Evolutionary conservation across 2,888 invertebrate genomes (phyloP), one percentile per base, ranked within the genome.

Genomic region (Oeneis ivallda): DNA sequence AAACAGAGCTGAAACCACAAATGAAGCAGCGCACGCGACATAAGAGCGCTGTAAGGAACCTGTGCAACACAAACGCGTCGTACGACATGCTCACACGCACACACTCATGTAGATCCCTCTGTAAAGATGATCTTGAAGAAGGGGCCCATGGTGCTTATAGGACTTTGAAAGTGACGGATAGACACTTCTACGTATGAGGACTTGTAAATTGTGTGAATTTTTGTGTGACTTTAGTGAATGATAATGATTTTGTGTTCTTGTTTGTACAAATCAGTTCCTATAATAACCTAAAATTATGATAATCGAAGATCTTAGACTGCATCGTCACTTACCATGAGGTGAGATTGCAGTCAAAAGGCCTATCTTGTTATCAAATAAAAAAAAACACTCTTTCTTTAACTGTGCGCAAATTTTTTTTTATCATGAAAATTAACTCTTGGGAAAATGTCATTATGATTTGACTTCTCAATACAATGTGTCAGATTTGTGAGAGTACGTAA

Each of bases 81-180:
- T 92, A 92, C 65, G 84, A 92, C 69, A 86, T 91, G 76, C 76
- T 89, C 19, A 85, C 85, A 1, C 77, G 90, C 13, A 86, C 89
- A 1, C 87, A 89, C 57, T 91, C 91, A 0, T 90, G 89, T 60
- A 81, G 81, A 65, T 85, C 89, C 0, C 68, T 92, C 1, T 79
- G 87, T 54, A 78, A 79, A 26, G 87, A 89, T 4, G 89, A 89
- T 49, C 57, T 87, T 1, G 89, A 89, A 45, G 86, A 88, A 64
- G 88, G 87, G 0, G 73, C 81, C 0, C 81, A 87, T 62, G 91
- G 91, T 32, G 87, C 86, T 0, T 91, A 90, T 66, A 87, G 91
- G 60, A 89, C 85, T 50, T 76, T 91, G 15, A 87, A 83, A 77
- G 74, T 86, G 53, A 75, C 76, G 62, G 86, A 86, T 43, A 76